Conservation (phyloP, 1,140 invertebrate genomes). For the Rhopalosiphum padi region DNA sequence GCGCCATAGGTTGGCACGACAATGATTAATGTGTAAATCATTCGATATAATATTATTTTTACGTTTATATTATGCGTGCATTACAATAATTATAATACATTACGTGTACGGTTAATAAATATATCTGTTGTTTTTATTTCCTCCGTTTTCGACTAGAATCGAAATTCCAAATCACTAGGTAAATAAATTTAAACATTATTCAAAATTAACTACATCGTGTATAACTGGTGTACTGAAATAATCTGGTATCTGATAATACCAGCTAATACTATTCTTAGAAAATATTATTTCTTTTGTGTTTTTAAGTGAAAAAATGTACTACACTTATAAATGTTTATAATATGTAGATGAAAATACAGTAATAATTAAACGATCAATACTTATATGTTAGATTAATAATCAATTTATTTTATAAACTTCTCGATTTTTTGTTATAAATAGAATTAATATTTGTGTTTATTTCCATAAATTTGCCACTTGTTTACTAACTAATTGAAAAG, state of each 20-base stretch:
- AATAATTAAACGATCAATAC: neutral
- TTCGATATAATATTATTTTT: neutral
- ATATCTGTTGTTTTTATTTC: neutral
- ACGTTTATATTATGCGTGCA: neutral
- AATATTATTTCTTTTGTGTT: neutral
- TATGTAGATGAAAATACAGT: neutral
- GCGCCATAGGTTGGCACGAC: neutral
- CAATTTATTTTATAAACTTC: neutral
- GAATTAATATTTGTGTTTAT: neutral
- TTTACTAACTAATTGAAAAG: neutral
- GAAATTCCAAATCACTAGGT: neutral
- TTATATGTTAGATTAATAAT: neutral
- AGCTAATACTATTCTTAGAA: neutral
- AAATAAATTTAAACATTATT: neutral
- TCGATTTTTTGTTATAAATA: neutral
- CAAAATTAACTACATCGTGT: neutral
- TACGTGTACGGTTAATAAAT: neutral
- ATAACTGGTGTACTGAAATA: no score
- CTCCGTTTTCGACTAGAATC: neutral
- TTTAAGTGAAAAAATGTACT: neutral
- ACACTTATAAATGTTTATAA: neutral
- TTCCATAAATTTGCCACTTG: neutral
- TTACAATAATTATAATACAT: constrained; percentile 2
- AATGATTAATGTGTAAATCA: neutral
- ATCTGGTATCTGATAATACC: no score